Evolutionary conservation across 30 jellyfish, hydroid and myxozoan species (phyloP).

Genomic region (Aurelia coerulea): DNA sequence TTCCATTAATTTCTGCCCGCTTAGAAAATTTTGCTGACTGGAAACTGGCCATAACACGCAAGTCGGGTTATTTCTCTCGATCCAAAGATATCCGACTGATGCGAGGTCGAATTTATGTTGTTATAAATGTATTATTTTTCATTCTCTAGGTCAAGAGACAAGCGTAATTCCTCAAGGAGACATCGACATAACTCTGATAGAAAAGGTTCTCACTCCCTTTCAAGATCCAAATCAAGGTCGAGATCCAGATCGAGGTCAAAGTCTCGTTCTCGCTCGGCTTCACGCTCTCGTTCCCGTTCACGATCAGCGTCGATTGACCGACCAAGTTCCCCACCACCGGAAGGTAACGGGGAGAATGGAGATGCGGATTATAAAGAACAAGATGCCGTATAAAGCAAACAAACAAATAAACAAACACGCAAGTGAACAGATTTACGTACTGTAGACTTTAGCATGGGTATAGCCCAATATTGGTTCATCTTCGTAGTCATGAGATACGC

Average conservation of each 20-base stretch:
- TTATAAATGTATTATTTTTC: too few species aligned
- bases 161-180: constrained; percentile 63
- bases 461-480: too few species aligned
- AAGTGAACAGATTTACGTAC: too few species aligned
- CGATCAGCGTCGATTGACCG: constrained; percentile 62
- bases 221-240: constrained; percentile 81
- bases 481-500: too few species aligned
- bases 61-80: too few species aligned
- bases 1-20: too few species aligned
- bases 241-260: constrained; percentile 49
- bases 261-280: constrained; percentile 67
- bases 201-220: constrained; percentile 61
- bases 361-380: constrained; percentile 49
- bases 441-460: too few species aligned
- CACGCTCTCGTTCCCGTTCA: constrained; percentile 69
- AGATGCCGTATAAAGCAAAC: constrained; percentile 11
- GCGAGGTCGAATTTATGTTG: too few species aligned
- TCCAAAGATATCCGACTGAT: too few species aligned
- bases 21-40: too few species aligned
- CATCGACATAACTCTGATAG: constrained; percentile 48
- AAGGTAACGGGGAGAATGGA: constrained; percentile 51
- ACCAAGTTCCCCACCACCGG: constrained; percentile 41
- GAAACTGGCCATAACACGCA: too few species aligned
- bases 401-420: too few species aligned
- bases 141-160: constrained; percentile 20